phyloP scores from a whole-genome alignment of 2,888 invertebrate species.

The Pelosia muscerda region DNA sequence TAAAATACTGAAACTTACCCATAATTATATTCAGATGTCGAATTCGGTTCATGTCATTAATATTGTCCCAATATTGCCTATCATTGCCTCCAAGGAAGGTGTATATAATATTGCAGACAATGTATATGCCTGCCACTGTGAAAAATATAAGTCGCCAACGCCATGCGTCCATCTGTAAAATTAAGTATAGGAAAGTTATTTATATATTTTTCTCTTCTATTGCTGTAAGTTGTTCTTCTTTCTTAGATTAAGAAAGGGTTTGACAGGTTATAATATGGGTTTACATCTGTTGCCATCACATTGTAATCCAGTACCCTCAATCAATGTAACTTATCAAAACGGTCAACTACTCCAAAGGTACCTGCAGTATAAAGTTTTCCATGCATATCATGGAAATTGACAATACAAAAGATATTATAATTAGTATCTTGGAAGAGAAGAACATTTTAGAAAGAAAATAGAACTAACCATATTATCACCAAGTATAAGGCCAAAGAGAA shows the following conservation, averaged over 20 bases:
- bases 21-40: conserved; percentile 59
- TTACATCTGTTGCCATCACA: too few relatives aligned
- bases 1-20: conserved; percentile 38
- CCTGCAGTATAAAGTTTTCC: too few relatives aligned
- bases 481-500: conserved; percentile 63
- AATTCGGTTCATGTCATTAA: conserved; percentile 50
- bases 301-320: too few relatives aligned
- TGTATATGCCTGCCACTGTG: conserved; percentile 88
- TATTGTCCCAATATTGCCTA: conserved; percentile 90
- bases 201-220: too few relatives aligned
- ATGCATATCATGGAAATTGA: neutral
- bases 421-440: too few relatives aligned
- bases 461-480: conserved; percentile 60
- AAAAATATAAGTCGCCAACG: conserved; percentile 91
- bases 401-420: neutral
- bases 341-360: too few relatives aligned
- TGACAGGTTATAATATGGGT: too few relatives aligned
- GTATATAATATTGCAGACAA: conserved; percentile 89
- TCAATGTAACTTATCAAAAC: too few relatives aligned
- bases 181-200: neutral
- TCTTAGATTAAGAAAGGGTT: too few relatives aligned
- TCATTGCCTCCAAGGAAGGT: conserved; percentile 88
- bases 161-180: conserved; percentile 81
- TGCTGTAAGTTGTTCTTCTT: too few relatives aligned
- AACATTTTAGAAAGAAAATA: neutral